Evolutionary conservation across 2,797 vertebrate genomes (phyloP).

Genomic region (Tragelaphus oryx): DNA sequence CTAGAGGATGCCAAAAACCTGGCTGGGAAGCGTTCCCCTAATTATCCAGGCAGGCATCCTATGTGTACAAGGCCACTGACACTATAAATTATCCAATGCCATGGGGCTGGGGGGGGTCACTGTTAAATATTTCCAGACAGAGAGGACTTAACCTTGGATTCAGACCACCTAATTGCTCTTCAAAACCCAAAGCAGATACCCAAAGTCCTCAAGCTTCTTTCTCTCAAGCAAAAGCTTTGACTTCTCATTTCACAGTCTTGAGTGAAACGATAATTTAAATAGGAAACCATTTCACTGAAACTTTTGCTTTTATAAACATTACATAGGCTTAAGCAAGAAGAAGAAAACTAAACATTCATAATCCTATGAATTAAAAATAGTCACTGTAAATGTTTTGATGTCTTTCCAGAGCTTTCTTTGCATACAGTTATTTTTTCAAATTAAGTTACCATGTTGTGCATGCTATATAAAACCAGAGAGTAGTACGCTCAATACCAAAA

Average conservation of each 20-base stretch:
- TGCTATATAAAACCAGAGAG: neutral
- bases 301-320: neutral
- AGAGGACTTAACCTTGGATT: neutral
- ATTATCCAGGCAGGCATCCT: neutral
- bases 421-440: neutral
- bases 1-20: neutral
- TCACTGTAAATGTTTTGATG: neutral
- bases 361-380: neutral
- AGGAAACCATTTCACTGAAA: neutral
- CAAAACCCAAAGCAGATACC: neutral
- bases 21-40: neutral
- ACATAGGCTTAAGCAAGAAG: neutral
- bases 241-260: neutral
- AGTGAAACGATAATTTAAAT: neutral
- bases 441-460: neutral
- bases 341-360: neutral
- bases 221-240: neutral
- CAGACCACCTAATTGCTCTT: neutral
- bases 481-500: neutral
- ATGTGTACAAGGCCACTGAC: neutral
- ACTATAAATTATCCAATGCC: neutral
- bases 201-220: neutral
- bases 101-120: fast-evolving
- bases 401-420: neutral
- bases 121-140: neutral